Evolutionary conservation across 2,797 vertebrate genomes (phyloP).

Genomic region (Typhlichthys subterraneus): DNA sequence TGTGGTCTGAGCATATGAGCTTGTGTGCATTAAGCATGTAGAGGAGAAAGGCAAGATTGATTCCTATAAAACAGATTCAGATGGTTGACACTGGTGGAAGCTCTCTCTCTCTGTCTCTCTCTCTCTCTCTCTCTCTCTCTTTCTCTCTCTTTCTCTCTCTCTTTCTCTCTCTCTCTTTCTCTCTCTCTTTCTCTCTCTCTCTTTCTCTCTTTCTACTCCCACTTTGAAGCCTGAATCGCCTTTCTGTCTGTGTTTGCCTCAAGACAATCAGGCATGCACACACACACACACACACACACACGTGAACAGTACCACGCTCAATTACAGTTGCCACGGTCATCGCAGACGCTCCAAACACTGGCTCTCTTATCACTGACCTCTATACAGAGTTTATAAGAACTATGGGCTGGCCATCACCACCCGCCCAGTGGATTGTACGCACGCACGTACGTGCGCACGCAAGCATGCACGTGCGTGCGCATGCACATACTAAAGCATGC

Average conservation of each 20-base stretch:
- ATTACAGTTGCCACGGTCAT: slow-evolving; percentile 12
- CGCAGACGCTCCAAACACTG: slow-evolving; percentile 25
- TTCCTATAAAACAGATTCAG: slow-evolving; percentile 72
- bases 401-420: slow-evolving; percentile 31
- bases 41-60: slow-evolving; percentile 38
- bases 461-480: not conserved
- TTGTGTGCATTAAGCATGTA: slow-evolving; percentile 48
- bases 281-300: slow-evolving; percentile 11
- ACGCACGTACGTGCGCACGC: slow-evolving; percentile 3
- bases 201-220: slow-evolving; percentile 47
- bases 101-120: slow-evolving; percentile 41
- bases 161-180: slow-evolving; percentile 31
- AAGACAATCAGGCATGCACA: not conserved
- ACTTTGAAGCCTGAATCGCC: slow-evolving; percentile 55
- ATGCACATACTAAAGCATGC: not conserved
- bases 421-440: slow-evolving; percentile 13
- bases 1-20: slow-evolving; percentile 15
- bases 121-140: slow-evolving; percentile 1
- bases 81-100: slow-evolving; percentile 56
- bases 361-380: slow-evolving; percentile 47
- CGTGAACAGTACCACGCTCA: slow-evolving; percentile 34
- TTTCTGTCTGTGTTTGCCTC: slow-evolving; percentile 54
- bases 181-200: slow-evolving; percentile 54
- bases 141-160: slow-evolving; percentile 4
- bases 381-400: slow-evolving; percentile 29